These are phyloP conservation scores for Coendou prehensilis DNA, from an alignment of 2,797 vertebrate genomes.

Conservation along the genomic window DNA sequence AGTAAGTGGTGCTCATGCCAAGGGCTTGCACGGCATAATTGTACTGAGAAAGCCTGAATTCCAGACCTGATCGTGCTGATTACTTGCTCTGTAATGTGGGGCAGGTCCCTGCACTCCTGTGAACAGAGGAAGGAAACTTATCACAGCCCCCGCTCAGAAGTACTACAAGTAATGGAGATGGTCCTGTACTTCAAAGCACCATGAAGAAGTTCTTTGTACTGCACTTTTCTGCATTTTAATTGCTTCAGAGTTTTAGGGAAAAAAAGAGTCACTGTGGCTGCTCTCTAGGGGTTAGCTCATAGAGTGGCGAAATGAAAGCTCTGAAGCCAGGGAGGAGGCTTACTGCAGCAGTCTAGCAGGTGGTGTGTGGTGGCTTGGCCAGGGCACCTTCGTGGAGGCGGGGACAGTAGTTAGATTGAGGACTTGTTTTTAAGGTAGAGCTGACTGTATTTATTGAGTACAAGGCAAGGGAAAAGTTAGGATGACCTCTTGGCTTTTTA, in stretches of 20 bases:
- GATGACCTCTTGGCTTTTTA: background rate
- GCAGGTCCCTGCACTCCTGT: background rate
- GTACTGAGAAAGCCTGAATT: background rate
- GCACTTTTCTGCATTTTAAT: background rate
- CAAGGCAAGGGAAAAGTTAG: background rate
- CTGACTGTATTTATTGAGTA: constrained; percentile 35
- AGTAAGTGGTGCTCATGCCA: background rate
- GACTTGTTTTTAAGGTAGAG: constrained; percentile 16
- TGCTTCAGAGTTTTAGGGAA: constrained; percentile 3
- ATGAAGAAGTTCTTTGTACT: background rate
- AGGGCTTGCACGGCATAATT: background rate
- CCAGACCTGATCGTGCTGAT: background rate
- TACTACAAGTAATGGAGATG: background rate
- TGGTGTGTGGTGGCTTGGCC: background rate
- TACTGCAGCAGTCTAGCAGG: background rate
- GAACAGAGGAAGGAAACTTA: constrained; percentile 12
- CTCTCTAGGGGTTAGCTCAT: background rate
- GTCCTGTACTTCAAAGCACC: background rate
- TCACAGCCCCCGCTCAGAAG: background rate
- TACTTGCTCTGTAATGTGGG: background rate
- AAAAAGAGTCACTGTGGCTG: background rate
- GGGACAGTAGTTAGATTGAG: background rate
- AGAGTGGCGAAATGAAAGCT: background rate
- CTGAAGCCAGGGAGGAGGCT: background rate
- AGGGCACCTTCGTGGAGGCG: background rate